Evolutionary conservation across 2,888 invertebrate genomes (phyloP).

Genomic region (Odontocolon sp.): DNA sequence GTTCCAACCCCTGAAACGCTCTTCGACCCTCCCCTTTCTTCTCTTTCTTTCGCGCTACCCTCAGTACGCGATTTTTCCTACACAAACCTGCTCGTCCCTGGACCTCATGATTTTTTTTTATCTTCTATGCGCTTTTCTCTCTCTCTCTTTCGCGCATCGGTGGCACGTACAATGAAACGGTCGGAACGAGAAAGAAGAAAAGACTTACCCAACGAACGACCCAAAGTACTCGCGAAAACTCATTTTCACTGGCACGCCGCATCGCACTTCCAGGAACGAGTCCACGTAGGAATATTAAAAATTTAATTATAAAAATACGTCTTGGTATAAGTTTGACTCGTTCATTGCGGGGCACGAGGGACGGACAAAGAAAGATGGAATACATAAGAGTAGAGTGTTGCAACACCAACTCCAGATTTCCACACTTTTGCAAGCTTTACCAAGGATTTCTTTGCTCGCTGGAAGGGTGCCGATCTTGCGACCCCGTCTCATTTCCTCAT

Average conservation of each 20-base stretch:
- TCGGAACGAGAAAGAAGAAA: neutral
- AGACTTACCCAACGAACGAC: conserved; percentile 15
- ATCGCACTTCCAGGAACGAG: conserved; percentile 22
- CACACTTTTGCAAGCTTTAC: neutral
- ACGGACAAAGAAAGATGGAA: conserved; percentile 8
- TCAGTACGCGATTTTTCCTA: conserved; percentile 31
- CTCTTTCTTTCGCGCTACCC: conserved; percentile 2
- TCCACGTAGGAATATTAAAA: conserved; percentile 68
- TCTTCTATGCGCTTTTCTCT: neutral
- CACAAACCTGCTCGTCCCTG: conserved; percentile 45
- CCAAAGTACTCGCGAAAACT: conserved; percentile 69
- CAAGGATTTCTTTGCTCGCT: neutral
- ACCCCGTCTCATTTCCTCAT: neutral
- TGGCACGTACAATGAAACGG: neutral
- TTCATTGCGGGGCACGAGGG: neutral
- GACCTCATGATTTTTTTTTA: conserved; percentile 48
- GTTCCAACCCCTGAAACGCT: too few relatives aligned
- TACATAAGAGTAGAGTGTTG: neutral
- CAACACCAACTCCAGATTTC: conserved; percentile 7
- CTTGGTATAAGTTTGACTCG: conserved; percentile 54
- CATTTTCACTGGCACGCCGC: conserved; percentile 65
- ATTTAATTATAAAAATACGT: conserved; percentile 72
- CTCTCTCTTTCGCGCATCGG: neutral
- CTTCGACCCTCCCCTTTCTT: conserved; percentile 7
- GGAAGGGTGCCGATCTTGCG: conserved; percentile 6